phyloP scores from a whole-genome alignment of 2,888 invertebrate genomes.

The Scelioninae gen. 1 region DNA sequence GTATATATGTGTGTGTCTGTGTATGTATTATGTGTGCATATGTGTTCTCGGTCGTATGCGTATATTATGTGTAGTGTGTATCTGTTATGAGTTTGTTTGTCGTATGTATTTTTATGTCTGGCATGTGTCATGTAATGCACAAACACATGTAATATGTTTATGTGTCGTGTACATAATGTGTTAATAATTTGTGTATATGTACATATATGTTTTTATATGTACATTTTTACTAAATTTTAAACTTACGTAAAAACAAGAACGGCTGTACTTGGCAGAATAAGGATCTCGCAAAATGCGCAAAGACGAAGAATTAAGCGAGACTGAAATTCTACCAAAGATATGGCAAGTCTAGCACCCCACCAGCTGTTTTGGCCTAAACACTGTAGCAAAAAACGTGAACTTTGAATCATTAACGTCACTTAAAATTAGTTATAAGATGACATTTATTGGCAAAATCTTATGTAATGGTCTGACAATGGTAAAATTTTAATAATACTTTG shows the following conservation, averaged over 20 bases:
- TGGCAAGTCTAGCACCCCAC: constrained; percentile 94
- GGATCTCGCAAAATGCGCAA: constrained; percentile 96
- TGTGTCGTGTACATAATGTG: too few species aligned
- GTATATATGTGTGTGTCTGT: too few species aligned
- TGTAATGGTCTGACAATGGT: constrained; percentile 39
- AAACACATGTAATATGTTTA: too few species aligned
- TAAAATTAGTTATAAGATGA: constrained; percentile 25
- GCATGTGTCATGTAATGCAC: too few species aligned
- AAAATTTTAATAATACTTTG: constrained; percentile 50
- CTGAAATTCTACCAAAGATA: constrained; percentile 95
- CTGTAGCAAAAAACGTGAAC: constrained; percentile 85
- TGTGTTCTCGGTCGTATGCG: too few species aligned
- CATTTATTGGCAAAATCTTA: constrained; percentile 34
- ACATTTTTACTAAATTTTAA: too few species aligned
- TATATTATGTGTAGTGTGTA: too few species aligned
- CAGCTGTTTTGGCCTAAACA: constrained; percentile 95
- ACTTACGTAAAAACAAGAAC: constrained; percentile 94
- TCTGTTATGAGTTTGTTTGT: too few species aligned
- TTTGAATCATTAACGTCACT: constrained; percentile 40
- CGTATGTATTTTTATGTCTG: too few species aligned
- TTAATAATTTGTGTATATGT: too few species aligned
- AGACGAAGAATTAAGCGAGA: constrained; percentile 95
- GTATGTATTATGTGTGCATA: too few species aligned
- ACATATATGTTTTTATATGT: too few species aligned
- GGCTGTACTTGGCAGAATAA: constrained; percentile 93